These are phyloP conservation scores for Zaprionus kolodkinae DNA, from an alignment of 1,140 invertebrate species.

Conservation along the genomic window DNA sequence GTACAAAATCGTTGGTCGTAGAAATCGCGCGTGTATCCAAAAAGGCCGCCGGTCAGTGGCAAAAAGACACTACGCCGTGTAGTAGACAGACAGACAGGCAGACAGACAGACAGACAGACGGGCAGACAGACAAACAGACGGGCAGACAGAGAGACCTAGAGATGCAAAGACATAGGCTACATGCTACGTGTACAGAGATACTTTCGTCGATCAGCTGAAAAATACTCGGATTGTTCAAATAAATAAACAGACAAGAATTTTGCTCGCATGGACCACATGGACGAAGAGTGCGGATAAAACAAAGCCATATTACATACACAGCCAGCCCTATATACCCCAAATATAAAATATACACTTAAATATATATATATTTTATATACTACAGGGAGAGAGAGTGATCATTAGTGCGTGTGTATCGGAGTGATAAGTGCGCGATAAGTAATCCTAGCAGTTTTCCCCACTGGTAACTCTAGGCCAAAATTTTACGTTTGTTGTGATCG, in stretches of 20 bases:
- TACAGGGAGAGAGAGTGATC: conserved; percentile 1
- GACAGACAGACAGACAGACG: conserved; percentile 21
- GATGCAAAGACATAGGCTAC: too few relatives aligned
- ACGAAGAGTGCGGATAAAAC: conserved; percentile 1
- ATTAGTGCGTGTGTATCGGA: not conserved
- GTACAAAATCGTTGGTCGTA: conserved; percentile 74
- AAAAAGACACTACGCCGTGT: conserved; percentile 20
- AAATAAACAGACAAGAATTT: conserved; percentile 6
- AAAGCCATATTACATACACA: conserved; percentile 1
- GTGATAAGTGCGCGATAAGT: conserved; percentile 22
- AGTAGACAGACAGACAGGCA: conserved; percentile 42
- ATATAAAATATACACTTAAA: not conserved
- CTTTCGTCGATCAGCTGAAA: conserved; percentile 6
- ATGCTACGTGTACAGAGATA: conserved; percentile 2
- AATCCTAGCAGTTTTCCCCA: conserved; percentile 28
- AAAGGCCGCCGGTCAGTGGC: conserved; percentile 23
- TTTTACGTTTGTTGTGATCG: conserved; percentile 72
- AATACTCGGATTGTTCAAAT: conserved; percentile 6
- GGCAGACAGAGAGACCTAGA: conserved; percentile 16
- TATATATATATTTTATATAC: conserved; percentile 10
- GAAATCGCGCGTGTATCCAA: conserved; percentile 57
- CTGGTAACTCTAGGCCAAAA: conserved; percentile 69
- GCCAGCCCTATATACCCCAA: not conserved
- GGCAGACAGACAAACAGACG: conserved; percentile 50
- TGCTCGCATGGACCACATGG: conserved; percentile 3